Percentiles rank a stretch among this genome's conserved stretches.
Conservation (phyloP, 2,888 invertebrate genomes). For the Tortrix viridana region DNA sequence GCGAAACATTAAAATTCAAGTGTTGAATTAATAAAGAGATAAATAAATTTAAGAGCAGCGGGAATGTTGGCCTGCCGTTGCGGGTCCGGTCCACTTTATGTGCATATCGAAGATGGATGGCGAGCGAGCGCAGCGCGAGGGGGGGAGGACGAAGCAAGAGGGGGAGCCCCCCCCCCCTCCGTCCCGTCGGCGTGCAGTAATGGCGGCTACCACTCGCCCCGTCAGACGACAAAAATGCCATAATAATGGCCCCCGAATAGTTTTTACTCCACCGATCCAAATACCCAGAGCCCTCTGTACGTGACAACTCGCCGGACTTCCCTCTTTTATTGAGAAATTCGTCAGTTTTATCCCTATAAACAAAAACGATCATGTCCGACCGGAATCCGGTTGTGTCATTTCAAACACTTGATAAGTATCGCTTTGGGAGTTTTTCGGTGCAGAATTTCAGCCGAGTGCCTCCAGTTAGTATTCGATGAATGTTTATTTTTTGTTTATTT, state of each 20-base stretch:
- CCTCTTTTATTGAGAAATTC: constrained; percentile 84
- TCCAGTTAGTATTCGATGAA: constrained; percentile 77
- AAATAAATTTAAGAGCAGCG: constrained; percentile 82
- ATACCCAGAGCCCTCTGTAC: constrained; percentile 75
- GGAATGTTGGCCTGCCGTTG: constrained; percentile 82
- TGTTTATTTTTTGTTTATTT: constrained; percentile 69
- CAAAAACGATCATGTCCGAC: constrained; percentile 71
- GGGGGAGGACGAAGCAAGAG: constrained; percentile 43
- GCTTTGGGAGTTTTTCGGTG: constrained; percentile 71
- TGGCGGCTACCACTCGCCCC: constrained; percentile 80
- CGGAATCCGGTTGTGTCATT: constrained; percentile 84
- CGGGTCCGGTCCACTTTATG: constrained; percentile 81
- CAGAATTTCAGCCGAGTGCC: constrained; percentile 75
- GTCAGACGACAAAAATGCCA: constrained; percentile 85
- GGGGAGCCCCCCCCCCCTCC: constrained; percentile 46
- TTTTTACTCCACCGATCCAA: constrained; percentile 83
- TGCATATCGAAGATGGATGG: constrained; percentile 84
- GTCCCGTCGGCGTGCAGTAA: constrained; percentile 59
- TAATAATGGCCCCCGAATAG: constrained; percentile 82
- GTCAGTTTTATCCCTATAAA: constrained; percentile 78
- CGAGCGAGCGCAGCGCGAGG: constrained; percentile 59
- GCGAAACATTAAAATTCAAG: constrained; percentile 76
- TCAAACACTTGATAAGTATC: constrained; percentile 85
- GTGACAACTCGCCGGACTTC: constrained; percentile 80
- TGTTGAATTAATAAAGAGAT: constrained; percentile 83